Evolutionary conservation across 2,113 vertebrate species (phyloP), one percentile per base, ranked within the genome.

Genomic region (Baryphthengus martii): DNA sequence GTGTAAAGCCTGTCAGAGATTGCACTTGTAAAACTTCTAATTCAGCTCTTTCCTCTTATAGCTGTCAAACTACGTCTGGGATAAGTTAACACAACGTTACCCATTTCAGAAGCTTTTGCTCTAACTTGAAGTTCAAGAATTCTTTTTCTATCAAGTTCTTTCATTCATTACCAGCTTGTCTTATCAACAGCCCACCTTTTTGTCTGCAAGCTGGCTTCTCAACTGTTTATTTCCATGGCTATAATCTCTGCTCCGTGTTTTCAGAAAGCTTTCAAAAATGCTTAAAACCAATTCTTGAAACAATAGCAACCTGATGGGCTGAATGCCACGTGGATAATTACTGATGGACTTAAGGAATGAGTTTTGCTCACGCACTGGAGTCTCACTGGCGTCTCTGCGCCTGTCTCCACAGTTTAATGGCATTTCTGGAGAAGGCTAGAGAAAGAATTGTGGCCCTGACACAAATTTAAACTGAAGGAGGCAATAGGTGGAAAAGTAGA

Each of bases 21-120:
- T 90, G 70, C 63, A 82, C 74, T 94, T 95, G 83, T 84, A 85
- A 96, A 94, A 96, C 84, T 95, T 96, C 95, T 96, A 94, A 92
- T 96, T 97, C 95, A 96, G 82, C 92, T 93, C 68, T 96, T 97
- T 97, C 91, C 56, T 90, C 77, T 94, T 78, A 50, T 42, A 91
- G 89, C 77, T 96, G 93, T 94, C 95, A 97, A 93, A 96, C 89
- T 90, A 89, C 63, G 58, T 81, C 89, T 71, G 62, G 90, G 81
- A 77, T 91, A 90, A 94, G 92, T 78, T 94, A 96, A 95, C 91
- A 92, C 70, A 93, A 84, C 78, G 28, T 85, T 90, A 77, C 84
- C 90, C 47, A 33, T 93, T 91, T 85, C 82, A 82, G 85, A 94
- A 92, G 72, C 44, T 96, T 96, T 86, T 82, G 70, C 87, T 95